A percentile compares a stretch with the other conserved stretches of the same genome.
Evolutionary conservation across 1,140 invertebrate genomes (phyloP).

Genomic region (Drosophila subobscura): DNA sequence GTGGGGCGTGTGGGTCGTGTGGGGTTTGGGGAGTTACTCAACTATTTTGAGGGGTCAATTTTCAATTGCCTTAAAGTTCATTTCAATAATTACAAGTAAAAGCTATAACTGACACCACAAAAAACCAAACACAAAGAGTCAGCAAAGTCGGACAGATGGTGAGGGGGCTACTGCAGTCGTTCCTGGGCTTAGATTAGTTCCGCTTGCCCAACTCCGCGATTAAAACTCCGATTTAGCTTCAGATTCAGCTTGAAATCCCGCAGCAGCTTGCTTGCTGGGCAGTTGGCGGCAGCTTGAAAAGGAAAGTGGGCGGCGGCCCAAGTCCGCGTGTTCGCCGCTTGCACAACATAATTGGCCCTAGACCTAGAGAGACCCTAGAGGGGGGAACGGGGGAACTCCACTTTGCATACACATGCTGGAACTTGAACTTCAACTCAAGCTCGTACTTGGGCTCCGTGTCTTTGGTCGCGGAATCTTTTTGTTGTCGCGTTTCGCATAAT

Average conservation of each 20-base stretch:
- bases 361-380: background rate
- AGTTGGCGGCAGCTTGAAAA: constrained; percentile 67
- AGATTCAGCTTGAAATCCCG: background rate
- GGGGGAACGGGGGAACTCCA: constrained; percentile 9
- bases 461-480: background rate
- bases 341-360: constrained; percentile 55
- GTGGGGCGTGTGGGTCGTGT: no score
- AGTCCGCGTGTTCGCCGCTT: background rate
- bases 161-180: no score
- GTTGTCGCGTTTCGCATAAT: constrained; percentile 76
- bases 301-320: constrained; percentile 61
- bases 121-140: no score
- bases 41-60: no score
- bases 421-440: background rate
- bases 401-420: constrained; percentile 55
- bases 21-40: background rate
- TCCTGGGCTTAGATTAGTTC: constrained; percentile 50
- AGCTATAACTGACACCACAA: background rate
- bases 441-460: background rate
- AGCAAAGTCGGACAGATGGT: no score
- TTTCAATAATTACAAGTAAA: no score
- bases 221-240: background rate
- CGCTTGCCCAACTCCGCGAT: constrained; percentile 54
- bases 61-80: no score
- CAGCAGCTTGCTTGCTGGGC: background rate